Percentiles rank a stretch among this genome's conserved stretches.
These are phyloP conservation scores for Alviniconcha strummeri DNA, from an alignment of 2,888 invertebrate genomes.

Conservation along the genomic window DNA sequence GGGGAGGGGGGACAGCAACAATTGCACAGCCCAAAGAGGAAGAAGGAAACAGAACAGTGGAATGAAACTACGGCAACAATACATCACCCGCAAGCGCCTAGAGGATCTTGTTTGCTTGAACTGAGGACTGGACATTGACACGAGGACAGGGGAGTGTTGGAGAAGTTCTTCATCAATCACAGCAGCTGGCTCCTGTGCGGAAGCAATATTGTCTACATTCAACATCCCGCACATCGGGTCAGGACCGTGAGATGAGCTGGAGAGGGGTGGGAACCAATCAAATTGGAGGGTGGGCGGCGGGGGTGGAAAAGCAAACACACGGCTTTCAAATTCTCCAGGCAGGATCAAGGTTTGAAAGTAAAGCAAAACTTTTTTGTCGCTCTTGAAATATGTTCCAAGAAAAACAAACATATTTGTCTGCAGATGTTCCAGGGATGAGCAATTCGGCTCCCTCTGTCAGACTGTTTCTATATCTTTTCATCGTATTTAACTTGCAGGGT, in stretches of 20 bases:
- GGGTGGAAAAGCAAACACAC: no score
- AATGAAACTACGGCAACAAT: not conserved
- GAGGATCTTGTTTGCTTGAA: not conserved
- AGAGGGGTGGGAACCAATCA: not conserved
- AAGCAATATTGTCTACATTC: conserved; percentile 27
- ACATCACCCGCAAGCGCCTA: not conserved
- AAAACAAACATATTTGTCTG: no score
- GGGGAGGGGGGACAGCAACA: no score
- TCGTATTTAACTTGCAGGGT: no score
- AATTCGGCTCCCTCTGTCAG: no score
- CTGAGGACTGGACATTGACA: not conserved
- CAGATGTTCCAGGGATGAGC: no score
- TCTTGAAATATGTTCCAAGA: no score
- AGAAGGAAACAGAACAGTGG: not conserved
- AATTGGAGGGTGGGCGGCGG: no score
- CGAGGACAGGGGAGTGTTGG: not conserved
- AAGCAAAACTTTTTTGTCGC: no score
- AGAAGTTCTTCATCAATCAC: conserved; percentile 9
- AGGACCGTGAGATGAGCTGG: not conserved
- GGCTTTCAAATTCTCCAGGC: no score
- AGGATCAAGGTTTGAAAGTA: no score
- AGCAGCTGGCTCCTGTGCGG: not conserved
- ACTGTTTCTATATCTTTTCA: no score
- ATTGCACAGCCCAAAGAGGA: not conserved
- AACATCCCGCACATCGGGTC: not conserved